Evolutionary conservation across 2,888 invertebrate genomes (phyloP).

Genomic region (Lithophane socia): DNA sequence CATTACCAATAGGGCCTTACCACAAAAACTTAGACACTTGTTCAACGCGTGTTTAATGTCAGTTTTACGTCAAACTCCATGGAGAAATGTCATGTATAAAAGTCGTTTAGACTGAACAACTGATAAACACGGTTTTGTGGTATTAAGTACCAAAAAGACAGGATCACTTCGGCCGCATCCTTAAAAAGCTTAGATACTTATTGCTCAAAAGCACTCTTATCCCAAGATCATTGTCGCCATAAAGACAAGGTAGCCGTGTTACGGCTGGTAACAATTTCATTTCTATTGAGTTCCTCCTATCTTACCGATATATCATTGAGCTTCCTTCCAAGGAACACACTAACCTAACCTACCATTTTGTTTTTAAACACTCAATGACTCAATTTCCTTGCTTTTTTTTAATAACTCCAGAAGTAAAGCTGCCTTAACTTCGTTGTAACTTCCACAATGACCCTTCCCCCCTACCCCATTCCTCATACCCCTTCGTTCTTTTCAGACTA

Average conservation of each 20-base stretch:
- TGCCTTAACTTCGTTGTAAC: constrained; percentile 25
- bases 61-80: too few species aligned
- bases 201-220: neutral
- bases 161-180: neutral
- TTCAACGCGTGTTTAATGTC: too few species aligned
- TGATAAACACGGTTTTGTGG: too few species aligned
- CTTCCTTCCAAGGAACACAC: neutral
- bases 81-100: too few species aligned
- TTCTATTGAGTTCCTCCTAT: neutral
- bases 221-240: neutral
- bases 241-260: neutral
- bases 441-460: constrained; percentile 20
- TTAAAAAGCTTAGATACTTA: neutral
- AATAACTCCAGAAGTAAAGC: neutral
- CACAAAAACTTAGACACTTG: too few species aligned
- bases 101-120: too few species aligned
- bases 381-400: neutral
- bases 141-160: neutral
- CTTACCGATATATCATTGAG: neutral
- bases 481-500: constrained; percentile 63
- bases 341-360: neutral
- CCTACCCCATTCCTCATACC: constrained; percentile 21
- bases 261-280: neutral
- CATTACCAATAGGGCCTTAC: too few species aligned
- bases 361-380: neutral